These are phyloP conservation scores for Tribolium madens DNA, from an alignment of 1,140 invertebrate species.

Conservation along the genomic window DNA sequence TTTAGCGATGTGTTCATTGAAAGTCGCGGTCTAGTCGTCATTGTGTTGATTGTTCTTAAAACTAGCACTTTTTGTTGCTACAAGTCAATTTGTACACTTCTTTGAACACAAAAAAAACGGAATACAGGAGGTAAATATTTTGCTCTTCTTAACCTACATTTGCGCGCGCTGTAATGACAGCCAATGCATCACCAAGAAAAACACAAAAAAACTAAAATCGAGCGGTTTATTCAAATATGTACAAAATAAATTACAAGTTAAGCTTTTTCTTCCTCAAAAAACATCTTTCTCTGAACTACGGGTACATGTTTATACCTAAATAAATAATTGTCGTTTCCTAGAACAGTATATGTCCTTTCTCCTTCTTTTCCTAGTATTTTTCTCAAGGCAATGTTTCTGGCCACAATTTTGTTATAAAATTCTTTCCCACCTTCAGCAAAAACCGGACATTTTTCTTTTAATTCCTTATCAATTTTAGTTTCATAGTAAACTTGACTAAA, in stretches of 20 bases:
- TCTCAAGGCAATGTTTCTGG: conserved; percentile 79
- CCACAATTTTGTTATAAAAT: conserved; percentile 79
- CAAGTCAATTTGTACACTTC: too few species aligned
- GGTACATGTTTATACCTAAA: conserved; percentile 74
- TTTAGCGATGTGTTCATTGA: conserved; percentile 60
- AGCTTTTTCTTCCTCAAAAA: conserved; percentile 67
- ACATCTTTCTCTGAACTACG: conserved; percentile 73
- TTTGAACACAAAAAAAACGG: too few species aligned
- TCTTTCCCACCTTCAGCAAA: conserved; percentile 80
- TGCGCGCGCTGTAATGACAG: background rate
- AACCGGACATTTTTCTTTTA: conserved; percentile 71
- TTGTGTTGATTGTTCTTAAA: background rate
- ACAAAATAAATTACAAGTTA: conserved; percentile 27
- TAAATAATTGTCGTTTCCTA: conserved; percentile 78
- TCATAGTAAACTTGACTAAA: conserved; percentile 73
- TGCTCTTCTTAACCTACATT: conserved; percentile 7
- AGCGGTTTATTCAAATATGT: background rate
- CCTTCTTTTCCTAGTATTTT: conserved; percentile 73
- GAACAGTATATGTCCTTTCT: conserved; percentile 71
- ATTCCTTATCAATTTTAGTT: conserved; percentile 70
- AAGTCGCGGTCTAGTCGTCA: conserved; percentile 25
- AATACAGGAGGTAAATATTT: background rate
- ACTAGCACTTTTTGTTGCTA: background rate
- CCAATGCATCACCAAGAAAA: background rate
- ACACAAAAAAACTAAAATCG: background rate